Conservation (phyloP, 2,797 vertebrate genomes). For the Microchirus variegatus region DNA sequence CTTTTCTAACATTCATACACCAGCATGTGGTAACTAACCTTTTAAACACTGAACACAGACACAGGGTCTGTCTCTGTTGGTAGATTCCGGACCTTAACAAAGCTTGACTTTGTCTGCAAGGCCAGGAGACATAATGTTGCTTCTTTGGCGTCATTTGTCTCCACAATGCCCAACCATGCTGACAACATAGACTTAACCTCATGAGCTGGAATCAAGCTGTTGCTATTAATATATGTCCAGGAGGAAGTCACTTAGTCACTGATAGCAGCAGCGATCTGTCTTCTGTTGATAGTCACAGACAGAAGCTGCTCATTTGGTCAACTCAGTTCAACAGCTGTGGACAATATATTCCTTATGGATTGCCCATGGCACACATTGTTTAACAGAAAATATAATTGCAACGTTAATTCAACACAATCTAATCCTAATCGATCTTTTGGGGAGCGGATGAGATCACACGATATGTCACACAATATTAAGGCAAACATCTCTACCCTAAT, state of each 20-base stretch:
- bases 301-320: constrained; percentile 42
- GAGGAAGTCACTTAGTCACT: constrained; percentile 60
- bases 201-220: constrained; percentile 55
- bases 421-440: too few relatives aligned
- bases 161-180: constrained; percentile 59
- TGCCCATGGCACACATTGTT: background rate
- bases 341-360: constrained; percentile 11
- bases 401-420: background rate
- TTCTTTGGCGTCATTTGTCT: constrained; percentile 69
- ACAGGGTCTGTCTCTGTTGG: background rate
- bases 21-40: background rate
- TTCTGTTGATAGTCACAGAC: constrained; percentile 43
- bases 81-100: constrained; percentile 2
- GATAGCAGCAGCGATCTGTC: constrained; percentile 52
- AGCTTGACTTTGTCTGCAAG: constrained; percentile 25
- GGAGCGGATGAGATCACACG: too few relatives aligned
- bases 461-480: too few relatives aligned
- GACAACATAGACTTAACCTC: constrained; percentile 77
- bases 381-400: background rate
- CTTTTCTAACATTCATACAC: constrained; percentile 17
- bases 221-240: constrained; percentile 69
- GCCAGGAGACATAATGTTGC: constrained; percentile 44
- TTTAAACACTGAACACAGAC: constrained; percentile 28
- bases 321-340: constrained; percentile 13
- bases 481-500: too few relatives aligned